phyloP scores from a whole-genome alignment of 2,113 vertebrate genomes.

The Azemiops feae region DNA sequence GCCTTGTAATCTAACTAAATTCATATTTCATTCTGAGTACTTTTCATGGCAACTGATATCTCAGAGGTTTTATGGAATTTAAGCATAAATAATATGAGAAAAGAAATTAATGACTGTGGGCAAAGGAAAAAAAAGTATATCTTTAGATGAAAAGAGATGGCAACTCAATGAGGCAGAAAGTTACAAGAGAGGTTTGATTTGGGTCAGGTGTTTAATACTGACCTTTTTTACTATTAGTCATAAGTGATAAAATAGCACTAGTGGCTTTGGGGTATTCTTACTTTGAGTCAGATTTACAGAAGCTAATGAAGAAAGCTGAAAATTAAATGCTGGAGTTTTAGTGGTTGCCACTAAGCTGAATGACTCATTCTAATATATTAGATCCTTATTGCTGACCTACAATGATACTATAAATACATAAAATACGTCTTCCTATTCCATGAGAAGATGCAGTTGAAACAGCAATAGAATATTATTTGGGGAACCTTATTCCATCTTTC shows the following conservation, averaged over 20 bases:
- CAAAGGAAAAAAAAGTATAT: slow-evolving; percentile 40
- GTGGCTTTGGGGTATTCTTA: slow-evolving; percentile 17
- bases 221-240: slow-evolving; percentile 57
- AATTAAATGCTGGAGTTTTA: not conserved
- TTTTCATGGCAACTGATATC: slow-evolving; percentile 53
- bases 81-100: slow-evolving; percentile 64
- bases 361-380: not conserved
- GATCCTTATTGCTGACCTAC: not conserved
- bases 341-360: not conserved
- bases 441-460: not conserved
- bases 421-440: not conserved
- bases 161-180: slow-evolving; percentile 62
- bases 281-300: not conserved
- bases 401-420: not conserved
- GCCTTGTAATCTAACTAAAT: slow-evolving; percentile 54
- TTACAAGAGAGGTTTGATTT: slow-evolving; percentile 58
- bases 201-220: slow-evolving; percentile 61
- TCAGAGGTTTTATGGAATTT: slow-evolving; percentile 57
- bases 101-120: slow-evolving; percentile 50
- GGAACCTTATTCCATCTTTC: not conserved
- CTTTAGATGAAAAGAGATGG: slow-evolving; percentile 50
- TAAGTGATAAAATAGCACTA: slow-evolving; percentile 48
- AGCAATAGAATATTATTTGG: not conserved
- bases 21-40: slow-evolving; percentile 51
- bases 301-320: not conserved